Evolutionary conservation across 37 sponge, comb jelly and placozoan genomes (phyloP).

Genomic region (Aplysina aerophoba): DNA sequence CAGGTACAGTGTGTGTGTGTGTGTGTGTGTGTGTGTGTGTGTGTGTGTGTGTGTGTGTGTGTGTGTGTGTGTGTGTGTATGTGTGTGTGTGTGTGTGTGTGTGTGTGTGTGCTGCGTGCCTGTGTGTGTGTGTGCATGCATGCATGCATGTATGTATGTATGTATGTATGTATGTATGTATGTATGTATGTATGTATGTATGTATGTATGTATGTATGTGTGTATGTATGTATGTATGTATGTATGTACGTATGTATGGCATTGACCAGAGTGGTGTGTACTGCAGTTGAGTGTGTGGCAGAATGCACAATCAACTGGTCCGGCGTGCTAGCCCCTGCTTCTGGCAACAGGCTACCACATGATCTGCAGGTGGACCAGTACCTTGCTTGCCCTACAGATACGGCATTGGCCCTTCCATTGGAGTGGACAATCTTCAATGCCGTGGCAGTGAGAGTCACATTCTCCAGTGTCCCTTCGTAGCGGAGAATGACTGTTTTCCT

Average conservation of each 20-base stretch:
- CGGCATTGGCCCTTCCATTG: background rate
- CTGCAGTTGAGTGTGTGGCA: no score
- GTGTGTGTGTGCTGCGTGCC: no score
- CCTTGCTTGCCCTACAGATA: background rate
- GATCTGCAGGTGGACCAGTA: no score
- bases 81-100: no score
- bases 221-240: conserved; percentile 25
- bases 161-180: conserved; percentile 24
- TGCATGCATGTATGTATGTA: background rate
- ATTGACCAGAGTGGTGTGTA: no score
- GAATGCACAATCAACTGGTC: no score
- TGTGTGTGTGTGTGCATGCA: no score
- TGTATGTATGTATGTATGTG: conserved; percentile 29
- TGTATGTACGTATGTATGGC: conserved; percentile 12
- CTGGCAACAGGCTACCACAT: no score
- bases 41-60: conserved; percentile 22
- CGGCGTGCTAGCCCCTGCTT: no score
- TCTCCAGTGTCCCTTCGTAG: background rate
- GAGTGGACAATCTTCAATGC: background rate
- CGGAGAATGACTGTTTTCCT: background rate
- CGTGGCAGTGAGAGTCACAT: background rate
- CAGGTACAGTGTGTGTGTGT: background rate
- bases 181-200: conserved; percentile 24
- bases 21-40: background rate
- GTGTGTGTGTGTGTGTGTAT: no score